Base-by-base conservation (phyloP, 2,113 vertebrate species). In the Hyperopisus bebe region DNA sequence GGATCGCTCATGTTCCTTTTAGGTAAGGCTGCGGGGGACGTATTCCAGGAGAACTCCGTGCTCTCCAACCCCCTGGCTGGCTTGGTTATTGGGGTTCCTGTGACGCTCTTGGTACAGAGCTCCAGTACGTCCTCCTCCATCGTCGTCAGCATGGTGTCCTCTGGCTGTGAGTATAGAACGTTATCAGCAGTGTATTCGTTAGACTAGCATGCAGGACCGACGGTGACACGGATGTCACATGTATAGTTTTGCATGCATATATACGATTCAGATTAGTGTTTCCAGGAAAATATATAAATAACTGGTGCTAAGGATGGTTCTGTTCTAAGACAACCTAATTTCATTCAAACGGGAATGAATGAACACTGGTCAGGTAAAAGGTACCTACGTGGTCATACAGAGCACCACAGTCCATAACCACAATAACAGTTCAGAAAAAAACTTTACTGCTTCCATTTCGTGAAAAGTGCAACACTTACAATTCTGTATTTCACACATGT, bases 71-170 rank as follows among this genome's bases (percentile, higher is more conserved):
- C 98, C 0, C 92, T 99, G 91, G 97, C 98, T 0, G 97, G 98
- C 0, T 53, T 99, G 91, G 96, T 99, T 90, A 99, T 99, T 0
- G 98, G 98, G 0, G 95, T 99, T 70, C 93, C 99, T 92, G 98
- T 99, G 90, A 99, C 98, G 0, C 96, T 99, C 86, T 93, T 99
- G 92, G 98, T 99, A 1, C 98, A 99, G 92, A 99, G 98, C 90
- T 99, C 98, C 6, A 99, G 98, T 89, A 99, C 98, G 0, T 99
- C 98, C 1, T 97, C 98, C 0, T 99, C 98, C 84, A 98, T 99
- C 80, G 92, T 99, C 0, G 98, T 99, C 95, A 99, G 98, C 96
- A 99, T 99, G 98, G 98, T 99, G 31, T 97, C 98, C 47, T 98
- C 98, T 89, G 97, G 97, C 3, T 0, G 98, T 99, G 92, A 98